These are phyloP conservation scores for Paelopatides confundens DNA, from an alignment of 53 echinoderm and acorn worm genomes.

Conservation along the genomic window DNA sequence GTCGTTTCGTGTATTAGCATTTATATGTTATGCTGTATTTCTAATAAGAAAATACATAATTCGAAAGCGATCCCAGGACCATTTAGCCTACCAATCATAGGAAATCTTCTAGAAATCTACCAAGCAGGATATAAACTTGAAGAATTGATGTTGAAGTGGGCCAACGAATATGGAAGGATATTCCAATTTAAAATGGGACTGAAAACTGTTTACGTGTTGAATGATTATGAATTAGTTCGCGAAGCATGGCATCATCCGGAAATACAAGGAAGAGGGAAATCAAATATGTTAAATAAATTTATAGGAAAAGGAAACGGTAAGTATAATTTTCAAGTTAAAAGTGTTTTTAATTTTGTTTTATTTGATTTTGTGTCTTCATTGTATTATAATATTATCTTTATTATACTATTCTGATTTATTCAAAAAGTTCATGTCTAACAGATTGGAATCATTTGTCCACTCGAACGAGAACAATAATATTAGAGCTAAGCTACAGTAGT, in stretches of 20 bases:
- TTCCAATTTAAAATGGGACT: constrained; percentile 33
- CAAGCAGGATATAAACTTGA: constrained; percentile 17
- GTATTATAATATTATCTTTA: too few species aligned
- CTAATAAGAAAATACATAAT: neutral
- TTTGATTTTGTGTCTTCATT: too few species aligned
- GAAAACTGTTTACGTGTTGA: neutral
- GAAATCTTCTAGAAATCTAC: constrained; percentile 23
- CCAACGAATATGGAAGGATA: constrained; percentile 5
- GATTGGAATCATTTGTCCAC: too few species aligned
- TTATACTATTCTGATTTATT: too few species aligned
- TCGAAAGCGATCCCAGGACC: constrained; percentile 29
- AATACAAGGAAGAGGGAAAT: constrained; percentile 11
- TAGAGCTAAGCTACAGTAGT: too few species aligned
- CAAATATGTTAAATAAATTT: neutral
- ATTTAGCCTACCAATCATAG: constrained; percentile 23
- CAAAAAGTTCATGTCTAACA: too few species aligned
- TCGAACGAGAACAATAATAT: too few species aligned
- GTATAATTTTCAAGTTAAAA: too few species aligned
- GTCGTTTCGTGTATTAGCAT: neutral
- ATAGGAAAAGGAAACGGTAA: constrained; percentile 16
- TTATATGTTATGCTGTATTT: neutral
- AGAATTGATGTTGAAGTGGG: constrained; percentile 28
- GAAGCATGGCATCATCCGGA: constrained; percentile 20
- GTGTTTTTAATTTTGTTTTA: too few species aligned
- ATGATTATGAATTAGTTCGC: constrained; percentile 3